Conservation (phyloP, 2,888 invertebrate genomes). For the Phyllotreta cruciferae region DNA sequence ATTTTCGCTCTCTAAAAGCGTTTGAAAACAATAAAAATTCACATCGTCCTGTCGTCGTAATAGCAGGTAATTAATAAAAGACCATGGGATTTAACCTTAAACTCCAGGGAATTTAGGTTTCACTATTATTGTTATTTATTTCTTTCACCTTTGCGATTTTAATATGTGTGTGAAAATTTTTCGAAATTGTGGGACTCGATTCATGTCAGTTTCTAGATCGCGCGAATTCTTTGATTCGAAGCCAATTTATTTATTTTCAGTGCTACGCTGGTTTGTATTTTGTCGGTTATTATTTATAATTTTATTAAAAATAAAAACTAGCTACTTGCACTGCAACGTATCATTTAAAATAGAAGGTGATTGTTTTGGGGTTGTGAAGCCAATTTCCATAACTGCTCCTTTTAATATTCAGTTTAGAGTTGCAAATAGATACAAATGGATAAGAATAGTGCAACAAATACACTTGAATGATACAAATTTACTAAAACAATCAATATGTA, state of each 20-base stretch:
- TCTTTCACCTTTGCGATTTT: constrained; percentile 18
- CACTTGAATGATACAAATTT: too few species aligned
- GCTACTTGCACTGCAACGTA: not conserved
- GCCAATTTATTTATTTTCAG: constrained; percentile 31
- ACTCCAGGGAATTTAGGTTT: constrained; percentile 15
- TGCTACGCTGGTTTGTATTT: not conserved
- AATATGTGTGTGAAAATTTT: constrained; percentile 10
- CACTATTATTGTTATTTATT: constrained; percentile 12
- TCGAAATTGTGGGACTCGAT: constrained; percentile 4
- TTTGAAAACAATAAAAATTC: constrained; percentile 9
- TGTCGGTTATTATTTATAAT: constrained; percentile 6
- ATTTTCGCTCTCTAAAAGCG: not conserved
- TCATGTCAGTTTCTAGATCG: constrained; percentile 10
- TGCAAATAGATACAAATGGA: too few species aligned
- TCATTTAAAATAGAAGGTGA: too few species aligned
- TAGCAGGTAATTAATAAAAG: constrained; percentile 1
- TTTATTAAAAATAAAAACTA: constrained; percentile 8
- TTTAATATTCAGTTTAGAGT: too few species aligned
- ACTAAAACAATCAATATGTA: too few species aligned
- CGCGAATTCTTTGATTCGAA: constrained; percentile 31
- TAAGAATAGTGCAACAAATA: too few species aligned
- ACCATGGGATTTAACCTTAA: constrained; percentile 15
- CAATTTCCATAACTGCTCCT: too few species aligned
- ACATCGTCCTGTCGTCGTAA: not conserved
- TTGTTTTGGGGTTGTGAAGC: too few species aligned